Conservation (phyloP, 2,888 invertebrate species). For the Macaria liturata region DNA sequence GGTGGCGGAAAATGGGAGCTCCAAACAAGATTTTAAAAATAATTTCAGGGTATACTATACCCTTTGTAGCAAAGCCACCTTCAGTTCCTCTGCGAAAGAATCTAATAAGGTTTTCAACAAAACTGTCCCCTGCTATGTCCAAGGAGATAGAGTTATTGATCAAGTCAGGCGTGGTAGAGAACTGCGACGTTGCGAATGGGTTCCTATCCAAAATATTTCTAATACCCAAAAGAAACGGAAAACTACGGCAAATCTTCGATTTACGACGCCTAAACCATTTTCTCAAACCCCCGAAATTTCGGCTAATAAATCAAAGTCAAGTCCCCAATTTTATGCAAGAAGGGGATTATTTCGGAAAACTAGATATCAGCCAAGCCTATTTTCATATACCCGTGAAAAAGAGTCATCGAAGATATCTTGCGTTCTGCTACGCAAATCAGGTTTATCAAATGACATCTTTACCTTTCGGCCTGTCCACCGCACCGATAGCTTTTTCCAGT, state of each 20-base stretch:
- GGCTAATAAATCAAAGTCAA: conserved; percentile 29
- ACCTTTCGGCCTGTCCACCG: conserved; percentile 34
- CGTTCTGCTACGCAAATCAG: conserved; percentile 16
- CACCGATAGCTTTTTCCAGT: conserved; percentile 28
- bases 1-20: conserved; percentile 12
- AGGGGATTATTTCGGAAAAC: conserved; percentile 28
- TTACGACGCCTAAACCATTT: conserved; percentile 24
- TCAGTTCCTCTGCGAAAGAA: conserved; percentile 9
- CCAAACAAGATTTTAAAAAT: conserved; percentile 19
- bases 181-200: conserved; percentile 9
- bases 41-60: conserved; percentile 25
- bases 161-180: conserved; percentile 13
- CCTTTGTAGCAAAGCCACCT: conserved; percentile 27
- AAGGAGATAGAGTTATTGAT: conserved; percentile 17
- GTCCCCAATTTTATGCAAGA: conserved; percentile 23
- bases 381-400: conserved; percentile 27
- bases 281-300: conserved; percentile 25
- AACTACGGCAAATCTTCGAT: conserved; percentile 31
- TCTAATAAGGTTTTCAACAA: conserved; percentile 12
- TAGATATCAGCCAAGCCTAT: conserved; percentile 32
- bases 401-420: conserved; percentile 24
- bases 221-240: conserved; percentile 20
- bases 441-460: conserved; percentile 30
- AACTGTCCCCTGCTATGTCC: conserved; percentile 10
- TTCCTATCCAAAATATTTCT: conserved; percentile 9